Percentiles rank a stretch among this genome's conserved stretches.
Conservation (phyloP, 2,113 vertebrate genomes). For the Murina feae region DNA sequence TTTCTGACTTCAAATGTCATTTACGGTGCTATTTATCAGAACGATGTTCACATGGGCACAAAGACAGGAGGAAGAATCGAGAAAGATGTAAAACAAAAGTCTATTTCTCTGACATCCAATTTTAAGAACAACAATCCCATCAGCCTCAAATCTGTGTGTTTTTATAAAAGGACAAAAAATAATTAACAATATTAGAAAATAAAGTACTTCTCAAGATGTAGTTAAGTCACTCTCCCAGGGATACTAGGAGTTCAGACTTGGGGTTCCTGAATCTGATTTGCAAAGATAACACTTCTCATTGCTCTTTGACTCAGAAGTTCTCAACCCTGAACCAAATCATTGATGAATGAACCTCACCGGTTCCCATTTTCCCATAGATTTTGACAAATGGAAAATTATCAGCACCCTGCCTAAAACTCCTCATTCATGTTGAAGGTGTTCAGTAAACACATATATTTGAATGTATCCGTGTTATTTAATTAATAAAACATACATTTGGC, state of each 20-base stretch:
- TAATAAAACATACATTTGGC: neutral
- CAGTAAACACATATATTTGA: neutral
- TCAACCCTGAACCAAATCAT: neutral
- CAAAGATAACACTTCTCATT: neutral
- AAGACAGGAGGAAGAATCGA: neutral
- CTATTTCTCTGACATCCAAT: neutral
- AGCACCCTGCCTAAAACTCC: neutral
- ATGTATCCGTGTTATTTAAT: neutral
- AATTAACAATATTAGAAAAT: neutral
- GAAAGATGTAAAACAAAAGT: neutral
- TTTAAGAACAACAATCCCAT: neutral
- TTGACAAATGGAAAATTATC: neutral
- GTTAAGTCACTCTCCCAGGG: neutral
- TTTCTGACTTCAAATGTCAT: constrained; percentile 24
- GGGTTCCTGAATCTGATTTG: neutral
- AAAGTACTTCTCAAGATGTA: neutral
- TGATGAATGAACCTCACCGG: neutral
- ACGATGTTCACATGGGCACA: neutral
- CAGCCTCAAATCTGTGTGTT: neutral
- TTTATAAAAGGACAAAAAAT: neutral
- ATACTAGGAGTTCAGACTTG: neutral
- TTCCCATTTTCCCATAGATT: neutral
- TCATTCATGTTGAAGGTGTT: neutral
- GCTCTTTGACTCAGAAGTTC: neutral
- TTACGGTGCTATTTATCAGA: neutral